phyloP scores from a whole-genome alignment of 2,113 vertebrate genomes.

The Ammospiza nelsoni region DNA sequence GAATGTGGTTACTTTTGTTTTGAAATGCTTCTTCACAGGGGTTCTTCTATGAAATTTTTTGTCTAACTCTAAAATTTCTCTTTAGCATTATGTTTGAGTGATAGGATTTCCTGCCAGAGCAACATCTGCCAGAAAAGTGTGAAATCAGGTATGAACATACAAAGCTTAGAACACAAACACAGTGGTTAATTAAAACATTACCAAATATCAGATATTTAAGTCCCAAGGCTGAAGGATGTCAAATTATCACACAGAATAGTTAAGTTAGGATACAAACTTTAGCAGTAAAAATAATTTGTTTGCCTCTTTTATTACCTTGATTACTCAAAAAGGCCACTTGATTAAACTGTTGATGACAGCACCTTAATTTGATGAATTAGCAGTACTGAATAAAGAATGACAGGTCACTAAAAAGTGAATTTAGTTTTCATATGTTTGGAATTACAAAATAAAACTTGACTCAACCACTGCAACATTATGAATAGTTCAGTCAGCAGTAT shows the following conservation, averaged over 20 bases:
- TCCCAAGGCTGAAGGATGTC: background rate
- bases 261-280: background rate
- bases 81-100: background rate
- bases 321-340: background rate
- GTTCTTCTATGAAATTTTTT: background rate
- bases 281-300: background rate
- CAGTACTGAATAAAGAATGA: background rate
- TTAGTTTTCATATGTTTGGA: constrained; percentile 1
- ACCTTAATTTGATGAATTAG: background rate
- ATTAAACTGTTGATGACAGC: background rate
- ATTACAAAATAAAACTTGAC: constrained; percentile 28
- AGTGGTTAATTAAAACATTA: background rate
- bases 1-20: background rate
- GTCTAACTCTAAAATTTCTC: background rate
- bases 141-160: background rate
- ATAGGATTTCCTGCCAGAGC: background rate
- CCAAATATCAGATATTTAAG: background rate
- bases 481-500: background rate
- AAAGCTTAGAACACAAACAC: background rate
- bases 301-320: background rate
- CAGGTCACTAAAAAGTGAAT: constrained; percentile 12
- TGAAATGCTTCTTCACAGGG: background rate
- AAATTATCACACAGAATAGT: background rate
- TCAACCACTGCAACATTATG: background rate
- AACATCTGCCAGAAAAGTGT: background rate